Percentiles rank a stretch among this genome's conserved stretches.
phyloP scores from a whole-genome alignment of 2,888 invertebrate genomes.

The Cheilosia soror region DNA sequence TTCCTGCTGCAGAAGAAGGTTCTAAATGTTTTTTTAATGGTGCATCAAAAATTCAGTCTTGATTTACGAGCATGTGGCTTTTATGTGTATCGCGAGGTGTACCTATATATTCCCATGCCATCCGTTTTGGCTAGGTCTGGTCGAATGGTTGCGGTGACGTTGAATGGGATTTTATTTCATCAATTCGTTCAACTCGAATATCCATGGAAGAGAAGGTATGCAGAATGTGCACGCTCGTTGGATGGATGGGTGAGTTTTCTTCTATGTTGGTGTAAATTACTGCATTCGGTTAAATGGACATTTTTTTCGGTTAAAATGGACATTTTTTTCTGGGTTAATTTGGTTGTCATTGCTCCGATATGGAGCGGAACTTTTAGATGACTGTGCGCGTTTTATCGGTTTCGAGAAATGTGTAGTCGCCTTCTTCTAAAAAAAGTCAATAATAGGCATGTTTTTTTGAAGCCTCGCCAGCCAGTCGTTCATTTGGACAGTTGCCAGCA shows the following conservation, averaged over 20 bases:
- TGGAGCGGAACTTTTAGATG: constrained; percentile 26
- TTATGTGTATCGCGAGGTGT: constrained; percentile 64
- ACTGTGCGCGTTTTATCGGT: neutral
- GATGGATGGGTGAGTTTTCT: constrained; percentile 36
- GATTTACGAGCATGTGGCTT: constrained; percentile 73
- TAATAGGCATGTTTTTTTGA: too few species aligned
- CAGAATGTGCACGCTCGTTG: constrained; percentile 25
- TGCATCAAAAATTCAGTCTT: constrained; percentile 68
- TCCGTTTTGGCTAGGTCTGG: constrained; percentile 20
- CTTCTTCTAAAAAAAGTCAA: too few species aligned
- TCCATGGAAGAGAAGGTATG: constrained; percentile 62
- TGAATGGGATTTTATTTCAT: constrained; percentile 55
- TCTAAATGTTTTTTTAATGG: constrained; percentile 71
- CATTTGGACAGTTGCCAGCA: too few species aligned
- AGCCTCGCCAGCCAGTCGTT: too few species aligned
- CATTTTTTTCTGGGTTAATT: constrained; percentile 8
- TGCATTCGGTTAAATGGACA: constrained; percentile 5
- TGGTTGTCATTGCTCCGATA: constrained; percentile 18
- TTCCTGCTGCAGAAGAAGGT: constrained; percentile 40
- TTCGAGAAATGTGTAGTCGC: too few species aligned
- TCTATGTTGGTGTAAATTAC: neutral
- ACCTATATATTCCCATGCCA: constrained; percentile 6
- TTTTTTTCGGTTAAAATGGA: constrained; percentile 13
- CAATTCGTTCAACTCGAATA: constrained; percentile 68
- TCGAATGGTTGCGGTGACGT: constrained; percentile 46